These are phyloP conservation scores for Theocolax elegans DNA, from an alignment of 1,140 invertebrate species.

Conservation along the genomic window DNA sequence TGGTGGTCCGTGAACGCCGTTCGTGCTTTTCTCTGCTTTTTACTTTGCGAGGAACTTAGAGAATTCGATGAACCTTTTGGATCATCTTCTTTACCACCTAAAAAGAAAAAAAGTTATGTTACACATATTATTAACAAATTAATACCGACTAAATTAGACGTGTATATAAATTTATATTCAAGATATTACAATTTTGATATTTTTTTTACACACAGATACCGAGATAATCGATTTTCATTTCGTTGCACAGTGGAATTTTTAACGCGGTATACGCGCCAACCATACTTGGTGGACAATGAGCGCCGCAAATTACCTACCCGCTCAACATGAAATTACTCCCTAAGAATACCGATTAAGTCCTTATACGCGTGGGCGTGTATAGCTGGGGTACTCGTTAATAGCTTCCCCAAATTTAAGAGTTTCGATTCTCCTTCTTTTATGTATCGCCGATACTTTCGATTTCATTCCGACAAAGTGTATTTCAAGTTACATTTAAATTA, in stretches of 20 bases:
- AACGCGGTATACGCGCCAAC: slow-evolving; percentile 47
- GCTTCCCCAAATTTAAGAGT: too few relatives aligned
- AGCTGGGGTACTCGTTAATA: too few relatives aligned
- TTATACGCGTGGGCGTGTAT: not conserved
- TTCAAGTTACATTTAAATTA: too few relatives aligned
- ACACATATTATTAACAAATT: too few relatives aligned
- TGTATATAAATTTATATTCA: too few relatives aligned
- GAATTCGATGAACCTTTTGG: slow-evolving; percentile 66
- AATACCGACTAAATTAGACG: too few relatives aligned
- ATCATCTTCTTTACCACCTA: slow-evolving; percentile 65
- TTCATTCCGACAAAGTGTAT: not conserved
- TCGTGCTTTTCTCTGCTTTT: slow-evolving; percentile 96
- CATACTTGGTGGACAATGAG: too few relatives aligned
- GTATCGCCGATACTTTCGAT: not conserved
- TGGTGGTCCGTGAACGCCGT: slow-evolving; percentile 99
- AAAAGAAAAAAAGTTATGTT: slow-evolving; percentile 36
- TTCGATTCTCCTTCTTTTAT: not conserved
- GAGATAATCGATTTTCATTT: too few relatives aligned
- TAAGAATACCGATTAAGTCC: not conserved
- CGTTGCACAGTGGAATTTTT: too few relatives aligned
- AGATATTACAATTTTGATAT: not conserved
- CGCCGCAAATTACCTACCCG: slow-evolving; percentile 54
- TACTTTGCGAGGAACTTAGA: slow-evolving; percentile 73
- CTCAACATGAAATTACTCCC: slow-evolving; percentile 1
- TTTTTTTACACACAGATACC: too few relatives aligned